Conservation (phyloP, 1,140 invertebrate species). For the Platyscapa corneri region DNA sequence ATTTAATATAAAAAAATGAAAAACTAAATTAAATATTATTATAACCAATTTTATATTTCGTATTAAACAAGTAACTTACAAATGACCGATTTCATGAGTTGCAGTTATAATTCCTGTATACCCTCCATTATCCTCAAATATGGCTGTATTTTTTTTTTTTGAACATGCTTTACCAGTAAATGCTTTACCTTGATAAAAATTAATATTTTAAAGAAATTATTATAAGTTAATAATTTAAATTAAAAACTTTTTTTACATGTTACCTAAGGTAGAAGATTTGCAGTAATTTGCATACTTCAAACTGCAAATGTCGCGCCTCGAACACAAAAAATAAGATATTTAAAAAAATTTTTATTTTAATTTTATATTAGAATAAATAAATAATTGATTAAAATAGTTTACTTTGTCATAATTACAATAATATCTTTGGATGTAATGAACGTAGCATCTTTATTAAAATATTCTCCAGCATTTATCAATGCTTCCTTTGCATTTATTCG, state of each 20-base stretch:
- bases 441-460: slow-evolving; percentile 32
- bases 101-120: slow-evolving; percentile 42
- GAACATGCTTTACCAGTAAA: slow-evolving; percentile 45
- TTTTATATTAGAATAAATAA: neutral
- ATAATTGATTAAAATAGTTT: slow-evolving; percentile 18
- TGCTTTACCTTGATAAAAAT: slow-evolving; percentile 35
- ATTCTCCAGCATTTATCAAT: slow-evolving; percentile 27
- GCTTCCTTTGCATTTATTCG: slow-evolving; percentile 38
- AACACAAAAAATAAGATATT: neutral
- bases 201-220: neutral
- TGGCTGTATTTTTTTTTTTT: slow-evolving; percentile 48
- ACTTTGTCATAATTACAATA: slow-evolving; percentile 54
- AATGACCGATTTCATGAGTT: slow-evolving; percentile 50
- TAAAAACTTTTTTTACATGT: neutral
- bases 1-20: no score
- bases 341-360: neutral
- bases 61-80: slow-evolving; percentile 32
- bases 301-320: slow-evolving; percentile 48
- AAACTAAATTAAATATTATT: no score
- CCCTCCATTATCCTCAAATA: slow-evolving; percentile 47
- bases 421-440: slow-evolving; percentile 46
- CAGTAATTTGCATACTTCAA: slow-evolving; percentile 36
- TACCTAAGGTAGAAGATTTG: slow-evolving; percentile 46
- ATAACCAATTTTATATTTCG: neutral
- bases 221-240: neutral